These are phyloP conservation scores for Masticophis lateralis DNA, from an alignment of 2,797 vertebrate species.

Conservation along the genomic window DNA sequence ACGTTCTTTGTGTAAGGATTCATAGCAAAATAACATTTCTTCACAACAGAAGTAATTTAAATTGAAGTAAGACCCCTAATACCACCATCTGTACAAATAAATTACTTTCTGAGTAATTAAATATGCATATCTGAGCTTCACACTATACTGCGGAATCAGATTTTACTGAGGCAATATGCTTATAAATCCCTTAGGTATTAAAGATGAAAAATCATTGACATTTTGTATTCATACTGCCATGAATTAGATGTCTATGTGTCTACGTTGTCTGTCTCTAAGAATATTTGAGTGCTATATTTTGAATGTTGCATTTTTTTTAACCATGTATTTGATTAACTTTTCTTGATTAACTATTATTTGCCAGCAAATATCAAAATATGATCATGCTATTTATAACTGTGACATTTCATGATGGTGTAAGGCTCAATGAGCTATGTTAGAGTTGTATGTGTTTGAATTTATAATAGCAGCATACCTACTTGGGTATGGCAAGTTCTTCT, in stretches of 20 bases:
- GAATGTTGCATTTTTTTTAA: slow-evolving; percentile 46
- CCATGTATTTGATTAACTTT: slow-evolving; percentile 63
- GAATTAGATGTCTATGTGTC: slow-evolving; percentile 49
- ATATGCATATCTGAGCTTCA: slow-evolving; percentile 77
- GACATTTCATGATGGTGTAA: slow-evolving; percentile 44
- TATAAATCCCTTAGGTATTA: slow-evolving; percentile 76
- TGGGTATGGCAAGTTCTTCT: slow-evolving; percentile 50
- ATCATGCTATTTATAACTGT: slow-evolving; percentile 55
- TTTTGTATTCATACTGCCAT: slow-evolving; percentile 61
- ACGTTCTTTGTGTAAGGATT: slow-evolving; percentile 66
- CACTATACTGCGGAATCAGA: slow-evolving; percentile 75
- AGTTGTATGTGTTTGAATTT: slow-evolving; percentile 53
- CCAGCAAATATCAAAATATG: slow-evolving; percentile 48
- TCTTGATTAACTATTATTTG: slow-evolving; percentile 62
- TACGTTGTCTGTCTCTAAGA: not conserved
- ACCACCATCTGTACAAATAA: slow-evolving; percentile 75
- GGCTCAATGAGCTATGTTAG: slow-evolving; percentile 44
- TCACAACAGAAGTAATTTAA: slow-evolving; percentile 70
- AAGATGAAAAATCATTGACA: slow-evolving; percentile 64
- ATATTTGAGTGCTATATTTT: slow-evolving; percentile 10
- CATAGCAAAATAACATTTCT: slow-evolving; percentile 63
- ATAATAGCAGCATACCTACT: slow-evolving; percentile 39
- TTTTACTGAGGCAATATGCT: slow-evolving; percentile 77
- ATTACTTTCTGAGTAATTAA: slow-evolving; percentile 78
- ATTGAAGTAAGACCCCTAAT: slow-evolving; percentile 75